phyloP scores from a whole-genome alignment of 2,888 invertebrate genomes.

The Altica lythri region DNA sequence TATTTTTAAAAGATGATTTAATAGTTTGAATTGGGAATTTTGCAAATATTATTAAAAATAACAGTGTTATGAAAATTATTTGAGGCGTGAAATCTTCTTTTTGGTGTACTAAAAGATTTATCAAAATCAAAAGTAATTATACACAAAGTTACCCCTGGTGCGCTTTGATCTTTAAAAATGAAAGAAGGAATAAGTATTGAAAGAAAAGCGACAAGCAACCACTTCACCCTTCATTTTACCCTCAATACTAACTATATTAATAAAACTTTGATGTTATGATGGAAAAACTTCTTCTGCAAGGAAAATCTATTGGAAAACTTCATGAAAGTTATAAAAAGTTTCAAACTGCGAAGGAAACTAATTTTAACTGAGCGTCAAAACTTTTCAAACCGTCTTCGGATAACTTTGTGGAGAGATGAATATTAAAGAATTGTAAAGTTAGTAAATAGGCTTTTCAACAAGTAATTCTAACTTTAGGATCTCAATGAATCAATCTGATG shows the following conservation, averaged over 20 bases:
- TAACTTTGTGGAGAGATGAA: conserved; percentile 35
- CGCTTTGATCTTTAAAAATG: background rate
- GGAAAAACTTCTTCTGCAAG: conserved; percentile 33
- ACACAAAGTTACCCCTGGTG: background rate
- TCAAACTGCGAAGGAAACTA: conserved; percentile 38
- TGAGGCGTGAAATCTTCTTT: background rate
- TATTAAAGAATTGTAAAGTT: conserved; percentile 35
- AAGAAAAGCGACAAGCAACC: conserved; percentile 1
- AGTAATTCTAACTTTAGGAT: conserved; percentile 31
- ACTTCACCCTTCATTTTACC: conserved; percentile 8
- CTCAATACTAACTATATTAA: conserved; percentile 32
- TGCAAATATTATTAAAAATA: too few species aligned
- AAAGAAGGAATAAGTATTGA: background rate
- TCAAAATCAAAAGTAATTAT: background rate
- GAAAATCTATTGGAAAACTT: conserved; percentile 39
- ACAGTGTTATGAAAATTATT: too few species aligned
- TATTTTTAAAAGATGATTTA: too few species aligned
- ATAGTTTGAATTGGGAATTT: too few species aligned
- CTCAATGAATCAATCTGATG: conserved; percentile 25
- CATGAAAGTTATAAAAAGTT: conserved; percentile 37
- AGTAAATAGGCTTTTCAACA: conserved; percentile 35
- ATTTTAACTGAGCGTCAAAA: conserved; percentile 40
- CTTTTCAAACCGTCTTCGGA: conserved; percentile 27
- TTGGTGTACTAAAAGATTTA: background rate
- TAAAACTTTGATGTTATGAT: conserved; percentile 39